phyloP scores from a whole-genome alignment of 2,113 vertebrate genomes.

The Saiga tatarica region DNA sequence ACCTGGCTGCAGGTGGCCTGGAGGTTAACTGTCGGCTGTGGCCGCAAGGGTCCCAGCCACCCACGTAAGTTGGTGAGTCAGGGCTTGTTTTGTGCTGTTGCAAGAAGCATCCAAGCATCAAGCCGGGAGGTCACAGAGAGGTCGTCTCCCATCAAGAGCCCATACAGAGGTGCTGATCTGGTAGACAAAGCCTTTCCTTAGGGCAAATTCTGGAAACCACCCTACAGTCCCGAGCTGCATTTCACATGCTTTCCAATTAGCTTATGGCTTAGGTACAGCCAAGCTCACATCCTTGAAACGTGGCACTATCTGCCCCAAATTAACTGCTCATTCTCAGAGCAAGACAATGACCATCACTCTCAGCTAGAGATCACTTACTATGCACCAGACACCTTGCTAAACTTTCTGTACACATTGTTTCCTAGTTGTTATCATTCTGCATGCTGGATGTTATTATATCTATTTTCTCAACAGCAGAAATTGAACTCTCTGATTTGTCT shows the following conservation, averaged over 20 bases:
- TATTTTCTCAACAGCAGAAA: background rate
- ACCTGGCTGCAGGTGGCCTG: background rate
- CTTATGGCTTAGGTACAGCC: background rate
- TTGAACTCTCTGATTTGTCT: background rate
- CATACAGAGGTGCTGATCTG: background rate
- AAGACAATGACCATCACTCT: background rate
- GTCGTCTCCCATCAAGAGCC: conserved; percentile 30
- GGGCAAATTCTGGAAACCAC: background rate
- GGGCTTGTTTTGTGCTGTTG: conserved; percentile 48
- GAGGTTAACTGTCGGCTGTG: conserved; percentile 41
- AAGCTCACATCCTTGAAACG: rapidly evolving
- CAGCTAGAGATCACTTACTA: background rate
- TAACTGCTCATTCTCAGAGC: background rate
- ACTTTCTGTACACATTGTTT: background rate
- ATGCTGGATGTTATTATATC: background rate
- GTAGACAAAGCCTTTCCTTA: background rate
- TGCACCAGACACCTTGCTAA: background rate
- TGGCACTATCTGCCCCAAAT: background rate
- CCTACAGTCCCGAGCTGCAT: background rate
- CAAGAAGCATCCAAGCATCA: conserved; percentile 44
- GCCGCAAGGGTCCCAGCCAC: conserved; percentile 23
- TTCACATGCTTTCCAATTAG: background rate
- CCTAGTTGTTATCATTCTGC: background rate
- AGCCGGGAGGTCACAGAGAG: conserved; percentile 43
- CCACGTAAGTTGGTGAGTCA: conserved; percentile 55